These are phyloP conservation scores for Periplaneta americana DNA, from an alignment of 1,140 invertebrate genomes.

Conservation along the genomic window DNA sequence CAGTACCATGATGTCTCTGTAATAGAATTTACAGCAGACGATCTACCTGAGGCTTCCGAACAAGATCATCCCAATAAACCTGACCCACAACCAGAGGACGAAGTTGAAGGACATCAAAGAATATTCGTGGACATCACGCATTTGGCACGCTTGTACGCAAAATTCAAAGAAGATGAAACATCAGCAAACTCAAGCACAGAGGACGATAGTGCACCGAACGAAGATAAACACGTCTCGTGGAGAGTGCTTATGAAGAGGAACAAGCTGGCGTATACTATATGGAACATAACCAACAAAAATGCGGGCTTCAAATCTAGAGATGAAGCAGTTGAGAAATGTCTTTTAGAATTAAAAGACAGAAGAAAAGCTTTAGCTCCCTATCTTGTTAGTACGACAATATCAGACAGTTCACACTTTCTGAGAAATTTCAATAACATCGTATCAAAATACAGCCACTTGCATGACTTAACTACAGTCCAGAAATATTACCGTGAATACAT, in stretches of 20 bases:
- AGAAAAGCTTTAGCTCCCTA: background rate
- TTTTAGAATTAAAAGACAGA: background rate
- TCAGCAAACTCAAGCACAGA: too few relatives aligned
- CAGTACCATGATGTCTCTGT: too few relatives aligned
- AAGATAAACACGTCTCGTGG: background rate
- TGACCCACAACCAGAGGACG: too few relatives aligned
- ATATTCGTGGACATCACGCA: too few relatives aligned
- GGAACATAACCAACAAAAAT: background rate
- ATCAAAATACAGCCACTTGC: background rate
- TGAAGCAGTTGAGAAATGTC: background rate
- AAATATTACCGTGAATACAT: background rate
- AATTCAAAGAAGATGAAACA: too few relatives aligned
- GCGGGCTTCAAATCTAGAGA: background rate
- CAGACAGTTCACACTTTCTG: background rate
- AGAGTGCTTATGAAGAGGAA: background rate
- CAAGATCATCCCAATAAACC: too few relatives aligned
- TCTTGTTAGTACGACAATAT: background rate
- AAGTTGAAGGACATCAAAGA: too few relatives aligned
- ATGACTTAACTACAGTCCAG: background rate
- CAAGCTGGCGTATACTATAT: background rate
- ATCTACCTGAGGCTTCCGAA: too few relatives aligned
- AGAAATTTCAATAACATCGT: background rate
- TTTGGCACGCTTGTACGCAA: too few relatives aligned
- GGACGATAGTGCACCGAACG: background rate
- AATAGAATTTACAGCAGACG: too few relatives aligned